A percentile compares a stretch with the other conserved stretches of the same genome.
Evolutionary conservation across 2,888 invertebrate genomes (phyloP).

Genomic region (Stenodema calcarata): DNA sequence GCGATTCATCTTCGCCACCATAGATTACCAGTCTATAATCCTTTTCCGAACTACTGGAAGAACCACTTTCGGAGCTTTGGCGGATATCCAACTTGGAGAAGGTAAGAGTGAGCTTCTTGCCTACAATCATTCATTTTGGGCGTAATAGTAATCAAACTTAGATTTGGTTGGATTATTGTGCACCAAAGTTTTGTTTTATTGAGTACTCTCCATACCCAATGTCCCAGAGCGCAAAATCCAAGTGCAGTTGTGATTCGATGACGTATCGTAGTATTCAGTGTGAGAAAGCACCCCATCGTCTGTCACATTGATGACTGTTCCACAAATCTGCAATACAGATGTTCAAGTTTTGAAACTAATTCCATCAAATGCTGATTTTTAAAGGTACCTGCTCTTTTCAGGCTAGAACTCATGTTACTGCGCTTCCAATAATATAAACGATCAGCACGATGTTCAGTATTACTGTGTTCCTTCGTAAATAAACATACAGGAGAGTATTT

Average conservation of each 20-base stretch:
- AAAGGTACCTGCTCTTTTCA: no score
- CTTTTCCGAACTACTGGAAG: background rate
- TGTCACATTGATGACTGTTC: background rate
- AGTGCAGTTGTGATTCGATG: slow-evolving; percentile 1
- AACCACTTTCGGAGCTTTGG: background rate
- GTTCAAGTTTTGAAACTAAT: no score
- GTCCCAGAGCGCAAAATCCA: slow-evolving; percentile 1
- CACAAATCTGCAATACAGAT: background rate
- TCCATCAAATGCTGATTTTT: no score
- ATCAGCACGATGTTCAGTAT: no score
- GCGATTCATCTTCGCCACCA: background rate
- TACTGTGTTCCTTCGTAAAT: background rate
- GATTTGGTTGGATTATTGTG: no score
- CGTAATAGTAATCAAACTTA: no score
- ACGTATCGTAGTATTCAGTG: background rate
- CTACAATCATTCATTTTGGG: background rate
- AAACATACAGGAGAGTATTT: slow-evolving; percentile 66
- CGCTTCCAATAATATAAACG: no score
- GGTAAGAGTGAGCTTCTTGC: slow-evolving; percentile 32
- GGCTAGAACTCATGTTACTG: no score
- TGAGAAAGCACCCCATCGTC: background rate
- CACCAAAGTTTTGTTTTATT: no score
- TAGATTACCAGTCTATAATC: background rate
- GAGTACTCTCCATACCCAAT: background rate
- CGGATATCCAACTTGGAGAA: slow-evolving; percentile 19